A percentile compares a stretch with the other conserved stretches of the same genome.
Evolutionary conservation across 1,140 invertebrate genomes (phyloP).

Genomic region (Eumaeus atala): DNA sequence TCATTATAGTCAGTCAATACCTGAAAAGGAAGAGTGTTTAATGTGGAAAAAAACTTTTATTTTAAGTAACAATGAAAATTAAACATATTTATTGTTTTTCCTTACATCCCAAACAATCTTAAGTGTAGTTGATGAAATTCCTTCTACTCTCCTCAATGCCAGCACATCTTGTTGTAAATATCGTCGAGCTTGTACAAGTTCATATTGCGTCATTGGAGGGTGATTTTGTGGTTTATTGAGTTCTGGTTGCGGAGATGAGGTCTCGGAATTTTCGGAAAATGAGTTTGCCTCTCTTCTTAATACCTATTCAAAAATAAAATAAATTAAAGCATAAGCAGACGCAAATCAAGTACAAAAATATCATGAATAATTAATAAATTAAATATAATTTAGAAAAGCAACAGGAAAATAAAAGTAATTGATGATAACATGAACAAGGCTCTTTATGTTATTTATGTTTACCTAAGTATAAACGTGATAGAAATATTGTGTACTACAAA

Average conservation of each 20-base stretch:
- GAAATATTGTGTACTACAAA: too few species aligned
- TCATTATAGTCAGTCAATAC: constrained; percentile 70
- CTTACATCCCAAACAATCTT: constrained; percentile 90
- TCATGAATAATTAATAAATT: too few species aligned
- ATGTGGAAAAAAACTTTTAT: background rate
- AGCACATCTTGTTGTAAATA: constrained; percentile 88
- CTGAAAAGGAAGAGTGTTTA: constrained; percentile 37
- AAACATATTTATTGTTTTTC: constrained; percentile 21
- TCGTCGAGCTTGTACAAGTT: constrained; percentile 85
- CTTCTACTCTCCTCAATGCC: constrained; percentile 83
- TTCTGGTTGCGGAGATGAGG: constrained; percentile 57
- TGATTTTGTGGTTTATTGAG: constrained; percentile 74
- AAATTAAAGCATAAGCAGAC: too few species aligned
- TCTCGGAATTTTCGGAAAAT: constrained; percentile 53
- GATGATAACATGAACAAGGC: too few species aligned
- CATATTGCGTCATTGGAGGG: constrained; percentile 83
- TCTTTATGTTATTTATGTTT: too few species aligned
- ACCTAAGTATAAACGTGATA: too few species aligned
- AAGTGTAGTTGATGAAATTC: constrained; percentile 87
- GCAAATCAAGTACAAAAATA: too few species aligned
- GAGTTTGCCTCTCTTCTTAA: constrained; percentile 64
- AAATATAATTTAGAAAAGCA: too few species aligned
- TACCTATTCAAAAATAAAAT: constrained; percentile 32
- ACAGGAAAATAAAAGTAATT: too few species aligned
- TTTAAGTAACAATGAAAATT: background rate